A percentile compares a stretch with the other conserved stretches of the same genome.
phyloP scores from a whole-genome alignment of 2,113 vertebrate genomes.

The Hippolais icterina region DNA sequence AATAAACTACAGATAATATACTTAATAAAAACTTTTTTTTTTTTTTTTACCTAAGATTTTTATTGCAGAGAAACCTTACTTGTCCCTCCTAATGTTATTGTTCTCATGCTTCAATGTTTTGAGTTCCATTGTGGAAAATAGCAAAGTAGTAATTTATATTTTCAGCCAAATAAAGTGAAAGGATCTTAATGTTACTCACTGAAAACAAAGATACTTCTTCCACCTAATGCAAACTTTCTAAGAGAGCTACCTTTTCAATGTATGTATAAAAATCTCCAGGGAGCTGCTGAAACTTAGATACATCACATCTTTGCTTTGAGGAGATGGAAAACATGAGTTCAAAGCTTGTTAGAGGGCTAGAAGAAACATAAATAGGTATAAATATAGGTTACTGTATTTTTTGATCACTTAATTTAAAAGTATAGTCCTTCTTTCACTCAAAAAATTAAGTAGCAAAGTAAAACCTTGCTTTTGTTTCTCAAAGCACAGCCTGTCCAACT shows the following conservation, averaged over 20 bases:
- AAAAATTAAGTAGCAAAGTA: background rate
- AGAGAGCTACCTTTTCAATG: background rate
- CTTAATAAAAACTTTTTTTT: background rate
- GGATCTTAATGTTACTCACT: background rate
- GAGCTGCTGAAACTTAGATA: background rate
- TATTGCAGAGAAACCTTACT: background rate
- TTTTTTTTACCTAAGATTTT: background rate
- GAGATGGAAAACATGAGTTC: background rate
- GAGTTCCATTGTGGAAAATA: background rate
- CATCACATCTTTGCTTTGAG: background rate
- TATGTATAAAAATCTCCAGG: background rate
- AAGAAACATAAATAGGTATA: background rate
- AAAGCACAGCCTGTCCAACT: background rate
- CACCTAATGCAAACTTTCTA: background rate
- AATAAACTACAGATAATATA: background rate
- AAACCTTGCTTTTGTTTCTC: background rate
- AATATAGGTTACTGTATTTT: background rate
- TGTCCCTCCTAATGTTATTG: background rate
- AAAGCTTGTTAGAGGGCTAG: background rate
- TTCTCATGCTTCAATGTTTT: background rate
- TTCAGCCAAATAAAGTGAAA: background rate
- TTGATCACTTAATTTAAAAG: background rate
- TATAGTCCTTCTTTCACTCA: background rate
- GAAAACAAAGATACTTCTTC: background rate
- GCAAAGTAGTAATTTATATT: background rate